phyloP scores from a whole-genome alignment of 2,888 invertebrate genomes.

The Tipula helvola region DNA sequence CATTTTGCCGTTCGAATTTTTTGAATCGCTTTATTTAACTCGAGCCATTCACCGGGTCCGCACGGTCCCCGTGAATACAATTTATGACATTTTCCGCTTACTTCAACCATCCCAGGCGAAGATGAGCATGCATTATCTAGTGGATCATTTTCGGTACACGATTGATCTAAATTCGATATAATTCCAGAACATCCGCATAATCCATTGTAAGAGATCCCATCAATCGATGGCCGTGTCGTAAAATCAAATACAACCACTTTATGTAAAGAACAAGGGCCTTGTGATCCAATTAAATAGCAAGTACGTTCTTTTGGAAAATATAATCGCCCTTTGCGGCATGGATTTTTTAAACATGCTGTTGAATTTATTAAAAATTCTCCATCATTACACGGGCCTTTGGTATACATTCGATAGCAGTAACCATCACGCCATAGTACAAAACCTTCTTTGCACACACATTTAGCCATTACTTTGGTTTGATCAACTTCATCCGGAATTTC shows the following conservation, averaged over 20 bases:
- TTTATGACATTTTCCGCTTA: conserved; percentile 59
- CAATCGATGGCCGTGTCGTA: conserved; percentile 60
- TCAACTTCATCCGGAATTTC: conserved; percentile 36
- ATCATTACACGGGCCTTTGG: conserved; percentile 60
- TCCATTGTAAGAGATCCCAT: conserved; percentile 72
- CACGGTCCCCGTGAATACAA: conserved; percentile 71
- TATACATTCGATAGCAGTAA: conserved; percentile 64
- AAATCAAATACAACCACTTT: conserved; percentile 73
- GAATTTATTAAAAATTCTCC: conserved; percentile 57
- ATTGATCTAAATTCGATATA: conserved; percentile 32
- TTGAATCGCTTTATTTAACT: conserved; percentile 38
- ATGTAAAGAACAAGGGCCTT: conserved; percentile 59
- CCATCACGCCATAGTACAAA: conserved; percentile 50
- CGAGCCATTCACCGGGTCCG: conserved; percentile 54
- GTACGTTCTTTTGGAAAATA: conserved; percentile 61
- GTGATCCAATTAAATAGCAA: conserved; percentile 66
- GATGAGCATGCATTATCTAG: conserved; percentile 40
- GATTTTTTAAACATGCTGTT: conserved; percentile 54
- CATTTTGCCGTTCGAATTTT: conserved; percentile 41
- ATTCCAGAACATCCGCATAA: conserved; percentile 57
- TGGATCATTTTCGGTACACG: conserved; percentile 23
- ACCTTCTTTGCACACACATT: conserved; percentile 57
- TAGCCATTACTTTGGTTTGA: conserved; percentile 33
- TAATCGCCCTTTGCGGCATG: conserved; percentile 60
- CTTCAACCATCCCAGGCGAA: conserved; percentile 48